phyloP scores from a whole-genome alignment of 1,140 invertebrate genomes.

The Neuroterus valhalla region DNA sequence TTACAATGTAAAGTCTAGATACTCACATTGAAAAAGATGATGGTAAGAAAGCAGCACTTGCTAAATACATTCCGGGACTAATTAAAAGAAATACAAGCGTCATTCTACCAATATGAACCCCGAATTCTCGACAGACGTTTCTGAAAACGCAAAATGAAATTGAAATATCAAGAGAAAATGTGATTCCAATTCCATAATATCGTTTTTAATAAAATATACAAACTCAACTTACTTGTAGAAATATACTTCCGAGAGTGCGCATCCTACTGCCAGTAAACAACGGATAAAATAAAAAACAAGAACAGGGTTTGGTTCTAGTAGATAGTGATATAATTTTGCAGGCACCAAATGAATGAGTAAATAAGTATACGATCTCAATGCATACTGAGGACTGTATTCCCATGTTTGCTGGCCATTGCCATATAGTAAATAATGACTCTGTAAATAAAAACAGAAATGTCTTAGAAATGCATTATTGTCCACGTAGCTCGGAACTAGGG shows the following conservation, averaged over 20 bases:
- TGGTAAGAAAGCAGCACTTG: conserved; percentile 92
- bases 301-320: conserved; percentile 87
- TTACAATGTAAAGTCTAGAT: conserved; percentile 30
- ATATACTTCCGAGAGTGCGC: conserved; percentile 90
- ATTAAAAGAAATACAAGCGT: conserved; percentile 89
- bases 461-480: too few relatives aligned
- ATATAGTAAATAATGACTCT: conserved; percentile 89
- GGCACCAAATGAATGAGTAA: conserved; percentile 92
- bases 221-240: conserved; percentile 90
- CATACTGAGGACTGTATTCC: conserved; percentile 98
- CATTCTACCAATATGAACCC: conserved; percentile 89
- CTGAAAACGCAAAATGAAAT: conserved; percentile 75
- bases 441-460: conserved; percentile 68
- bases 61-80: conserved; percentile 93
- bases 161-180: conserved; percentile 9
- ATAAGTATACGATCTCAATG: conserved; percentile 95
- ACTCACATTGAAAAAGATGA: conserved; percentile 93
- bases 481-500: too few relatives aligned
- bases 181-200: conserved; percentile 24
- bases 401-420: conserved; percentile 97
- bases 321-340: conserved; percentile 84
- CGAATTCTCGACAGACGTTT: conserved; percentile 91
- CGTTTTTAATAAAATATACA: conserved; percentile 33
- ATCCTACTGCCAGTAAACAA: conserved; percentile 86
- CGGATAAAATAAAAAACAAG: conserved; percentile 93